Evolutionary conservation across 2,113 vertebrate genomes (phyloP).

Genomic region (Ginglymostoma cirratum): DNA sequence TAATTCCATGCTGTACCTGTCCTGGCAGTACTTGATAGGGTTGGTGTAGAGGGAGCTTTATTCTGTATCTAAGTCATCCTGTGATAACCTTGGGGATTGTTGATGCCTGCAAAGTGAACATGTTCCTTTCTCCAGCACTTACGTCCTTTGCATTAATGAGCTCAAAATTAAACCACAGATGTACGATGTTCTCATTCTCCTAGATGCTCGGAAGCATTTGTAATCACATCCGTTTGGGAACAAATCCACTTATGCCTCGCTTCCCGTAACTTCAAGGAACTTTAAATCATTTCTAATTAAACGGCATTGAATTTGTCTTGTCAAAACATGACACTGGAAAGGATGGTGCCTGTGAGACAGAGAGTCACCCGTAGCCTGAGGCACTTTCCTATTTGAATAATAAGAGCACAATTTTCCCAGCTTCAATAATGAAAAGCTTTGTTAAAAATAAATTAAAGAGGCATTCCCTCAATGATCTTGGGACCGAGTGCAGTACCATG

Average conservation of each 20-base stretch:
- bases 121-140: not conserved
- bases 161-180: not conserved
- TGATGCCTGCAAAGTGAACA: not conserved
- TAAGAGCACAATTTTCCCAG: not conserved
- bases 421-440: constrained; percentile 17
- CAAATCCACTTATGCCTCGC: not conserved
- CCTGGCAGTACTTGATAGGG: not conserved
- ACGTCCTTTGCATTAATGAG: not conserved
- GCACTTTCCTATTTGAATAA: not conserved
- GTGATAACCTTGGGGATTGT: not conserved
- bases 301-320: not conserved
- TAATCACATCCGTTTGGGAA: not conserved
- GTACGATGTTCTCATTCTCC: too few relatives aligned
- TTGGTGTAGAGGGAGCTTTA: not conserved
- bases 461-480: not conserved
- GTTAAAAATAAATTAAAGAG: constrained; percentile 27
- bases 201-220: not conserved
- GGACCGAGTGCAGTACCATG: not conserved
- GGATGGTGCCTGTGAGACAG: not conserved
- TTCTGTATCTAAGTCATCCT: not conserved
- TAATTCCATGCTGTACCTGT: not conserved
- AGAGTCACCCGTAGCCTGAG: not conserved
- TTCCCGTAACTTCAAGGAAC: not conserved
- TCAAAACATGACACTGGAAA: not conserved
- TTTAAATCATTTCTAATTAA: constrained; percentile 29